These are phyloP conservation scores for Isichthys henryi DNA, from an alignment of 2,113 vertebrate species.

Conservation along the genomic window DNA sequence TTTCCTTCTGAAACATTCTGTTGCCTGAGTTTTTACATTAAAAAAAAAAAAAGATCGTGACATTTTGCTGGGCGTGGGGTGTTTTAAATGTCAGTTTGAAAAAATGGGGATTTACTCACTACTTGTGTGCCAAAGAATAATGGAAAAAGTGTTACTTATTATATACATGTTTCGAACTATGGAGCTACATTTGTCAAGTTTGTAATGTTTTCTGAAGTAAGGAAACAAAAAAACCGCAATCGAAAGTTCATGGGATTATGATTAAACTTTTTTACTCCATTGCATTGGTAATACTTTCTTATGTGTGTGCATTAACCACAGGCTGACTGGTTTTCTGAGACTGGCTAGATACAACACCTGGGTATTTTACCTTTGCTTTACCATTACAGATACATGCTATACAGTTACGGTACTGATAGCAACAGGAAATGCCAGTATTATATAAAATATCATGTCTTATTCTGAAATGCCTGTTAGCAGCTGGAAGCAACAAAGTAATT, in stretches of 20 bases:
- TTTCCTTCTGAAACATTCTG: constrained; percentile 11
- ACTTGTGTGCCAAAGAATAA: constrained; percentile 7
- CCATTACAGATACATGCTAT: neutral
- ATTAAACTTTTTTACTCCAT: constrained; percentile 10
- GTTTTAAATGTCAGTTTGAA: constrained; percentile 19
- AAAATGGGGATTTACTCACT: constrained; percentile 9
- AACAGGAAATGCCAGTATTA: neutral
- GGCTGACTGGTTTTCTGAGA: neutral
- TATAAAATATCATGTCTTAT: neutral
- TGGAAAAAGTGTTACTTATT: neutral
- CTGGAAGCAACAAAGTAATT: neutral
- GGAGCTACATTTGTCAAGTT: neutral
- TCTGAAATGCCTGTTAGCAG: neutral
- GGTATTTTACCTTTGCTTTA: neutral
- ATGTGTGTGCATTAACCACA: neutral
- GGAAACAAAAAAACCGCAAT: constrained; percentile 15
- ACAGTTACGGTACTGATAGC: neutral
- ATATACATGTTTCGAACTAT: neutral
- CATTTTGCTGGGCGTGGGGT: constrained; percentile 15
- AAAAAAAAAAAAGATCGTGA: constrained; percentile 12
- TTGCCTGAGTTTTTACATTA: constrained; percentile 20
- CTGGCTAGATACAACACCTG: neutral
- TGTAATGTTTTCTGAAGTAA: constrained; percentile 13
- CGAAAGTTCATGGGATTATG: constrained; percentile 20
- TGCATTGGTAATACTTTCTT: constrained; percentile 5